phyloP scores from a whole-genome alignment of 2,113 vertebrate species.

The Burhinus bistriatus region DNA sequence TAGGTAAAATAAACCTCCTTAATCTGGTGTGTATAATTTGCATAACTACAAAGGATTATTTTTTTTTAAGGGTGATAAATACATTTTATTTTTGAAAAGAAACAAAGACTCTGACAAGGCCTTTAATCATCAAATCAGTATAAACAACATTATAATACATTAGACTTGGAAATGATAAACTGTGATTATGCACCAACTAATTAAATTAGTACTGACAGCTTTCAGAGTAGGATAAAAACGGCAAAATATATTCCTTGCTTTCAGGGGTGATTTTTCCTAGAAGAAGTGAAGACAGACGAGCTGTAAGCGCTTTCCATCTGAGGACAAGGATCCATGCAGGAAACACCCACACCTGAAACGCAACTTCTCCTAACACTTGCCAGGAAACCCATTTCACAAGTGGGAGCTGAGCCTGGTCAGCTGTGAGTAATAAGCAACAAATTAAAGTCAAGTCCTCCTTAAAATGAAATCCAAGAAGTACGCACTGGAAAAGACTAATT shows the following conservation, averaged over 20 bases:
- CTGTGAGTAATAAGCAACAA: neutral
- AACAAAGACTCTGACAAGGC: constrained; percentile 59
- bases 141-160: constrained; percentile 70
- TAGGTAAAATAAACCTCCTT: constrained; percentile 24
- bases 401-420: neutral
- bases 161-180: constrained; percentile 72
- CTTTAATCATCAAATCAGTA: constrained; percentile 70
- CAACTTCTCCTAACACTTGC: neutral
- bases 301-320: neutral
- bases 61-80: constrained; percentile 25
- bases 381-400: neutral
- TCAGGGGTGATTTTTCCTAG: neutral
- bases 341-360: neutral
- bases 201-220: constrained; percentile 71
- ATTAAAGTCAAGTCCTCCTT: neutral
- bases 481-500: neutral
- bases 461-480: neutral
- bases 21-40: constrained; percentile 4
- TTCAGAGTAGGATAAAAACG: constrained; percentile 42
- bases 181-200: constrained; percentile 61
- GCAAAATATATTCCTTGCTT: constrained; percentile 12
- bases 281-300: neutral
- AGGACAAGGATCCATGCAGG: neutral
- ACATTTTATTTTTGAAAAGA: constrained; percentile 41
- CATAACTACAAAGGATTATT: neutral